Evolutionary conservation across 2,113 vertebrate genomes (phyloP), one percentile per base, ranked within the genome.

Genomic region (Amblyopsis rosae): DNA sequence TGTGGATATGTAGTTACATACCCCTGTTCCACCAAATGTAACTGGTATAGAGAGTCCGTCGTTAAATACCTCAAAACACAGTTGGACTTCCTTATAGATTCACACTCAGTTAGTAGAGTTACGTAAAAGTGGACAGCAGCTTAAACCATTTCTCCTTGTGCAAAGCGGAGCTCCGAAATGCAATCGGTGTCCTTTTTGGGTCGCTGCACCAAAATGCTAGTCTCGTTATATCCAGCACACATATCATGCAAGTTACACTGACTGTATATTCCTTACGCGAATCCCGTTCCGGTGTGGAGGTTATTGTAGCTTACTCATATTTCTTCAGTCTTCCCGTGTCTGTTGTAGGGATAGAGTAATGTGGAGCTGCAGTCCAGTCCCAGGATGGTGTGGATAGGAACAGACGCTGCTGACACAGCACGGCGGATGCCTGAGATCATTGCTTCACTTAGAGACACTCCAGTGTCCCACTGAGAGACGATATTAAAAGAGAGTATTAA

Each of bases 201-300:
- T 88, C 66, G 71, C 80, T 86, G 88, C 88, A 83, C 79, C 85
- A 90, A 90, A 92, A 83, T 46, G 63, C 33, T 26, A 62, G 70
- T 69, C 57, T 55, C 59, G 15, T 63, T 69, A 66, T 65, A 76
- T 69, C 62, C 12, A 35, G 50, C 59, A 17, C 67, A 80, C 54
- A 71, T 69, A 48, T 16, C 69, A 72, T 47, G 59, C 66, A 84
- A 76, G 63, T 82, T 82, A 59, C 67, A 67, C 47, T 12, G 53
- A 17, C 7, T 75, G 8, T 32, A 6, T 13, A 8, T 16, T 35
- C 62, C 50, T 16, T 48, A 53, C 32, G 45, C 68, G 67, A 68
- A 67, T 35, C 57, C n/a, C 15, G 4, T 12, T 12, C 59, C 3
- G 19, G 63, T 47, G 13, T 50, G 35, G 35, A 41, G 35, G 35